These are phyloP conservation scores for Sebastes paucispinis DNA, from an alignment of 2,797 vertebrate species.

Conservation along the genomic window DNA sequence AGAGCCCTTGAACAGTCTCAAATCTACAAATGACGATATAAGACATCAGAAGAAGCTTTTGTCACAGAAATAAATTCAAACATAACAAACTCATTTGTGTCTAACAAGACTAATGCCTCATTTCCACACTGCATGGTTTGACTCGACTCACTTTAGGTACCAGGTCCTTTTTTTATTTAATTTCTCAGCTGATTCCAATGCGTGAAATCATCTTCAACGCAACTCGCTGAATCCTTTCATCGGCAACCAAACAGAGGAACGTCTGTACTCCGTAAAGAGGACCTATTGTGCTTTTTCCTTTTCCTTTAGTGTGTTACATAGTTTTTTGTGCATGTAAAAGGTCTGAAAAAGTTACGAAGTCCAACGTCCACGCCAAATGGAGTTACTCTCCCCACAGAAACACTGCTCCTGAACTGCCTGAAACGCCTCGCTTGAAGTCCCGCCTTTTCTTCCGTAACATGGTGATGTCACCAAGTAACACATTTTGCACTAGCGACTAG, in stretches of 20 bases:
- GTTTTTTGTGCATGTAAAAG: too few species aligned
- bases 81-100: neutral
- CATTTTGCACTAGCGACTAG: too few species aligned
- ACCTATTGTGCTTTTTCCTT: too few species aligned
- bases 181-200: neutral
- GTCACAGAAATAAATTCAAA: neutral
- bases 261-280: too few species aligned
- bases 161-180: neutral
- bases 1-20: neutral
- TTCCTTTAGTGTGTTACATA: too few species aligned
- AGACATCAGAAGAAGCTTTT: neutral
- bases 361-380: too few species aligned
- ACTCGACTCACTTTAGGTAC: neutral
- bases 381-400: too few species aligned
- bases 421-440: too few species aligned
- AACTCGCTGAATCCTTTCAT: neutral
- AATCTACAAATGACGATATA: neutral
- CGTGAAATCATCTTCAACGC: neutral
- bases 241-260: neutral
- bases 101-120: neutral
- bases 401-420: too few species aligned
- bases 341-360: too few species aligned
- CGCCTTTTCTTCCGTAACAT: too few species aligned
- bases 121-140: neutral
- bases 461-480: too few species aligned